Evolutionary conservation across 2,888 invertebrate species (phyloP).

Genomic region (Ophioninae sp.): DNA sequence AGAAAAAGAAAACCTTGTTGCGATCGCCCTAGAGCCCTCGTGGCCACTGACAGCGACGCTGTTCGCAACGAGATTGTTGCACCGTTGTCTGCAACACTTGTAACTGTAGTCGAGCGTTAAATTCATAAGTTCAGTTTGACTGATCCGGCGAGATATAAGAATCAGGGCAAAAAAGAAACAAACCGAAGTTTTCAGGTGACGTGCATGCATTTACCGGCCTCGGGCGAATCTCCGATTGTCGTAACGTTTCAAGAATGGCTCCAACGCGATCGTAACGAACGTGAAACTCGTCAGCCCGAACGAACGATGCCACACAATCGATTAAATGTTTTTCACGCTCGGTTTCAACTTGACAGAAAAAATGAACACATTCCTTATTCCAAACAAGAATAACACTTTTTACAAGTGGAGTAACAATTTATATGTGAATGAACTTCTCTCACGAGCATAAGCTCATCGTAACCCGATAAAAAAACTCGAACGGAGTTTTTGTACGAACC

Average conservation of each 20-base stretch:
- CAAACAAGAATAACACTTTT: not conserved
- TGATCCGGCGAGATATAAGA: not conserved
- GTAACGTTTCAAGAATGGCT: slow-evolving; percentile 20
- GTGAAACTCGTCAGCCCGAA: slow-evolving; percentile 45
- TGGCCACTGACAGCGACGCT: not conserved
- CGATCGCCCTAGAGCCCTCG: not conserved
- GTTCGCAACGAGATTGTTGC: not conserved
- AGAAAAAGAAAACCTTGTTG: slow-evolving; percentile 14
- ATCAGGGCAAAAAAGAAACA: not conserved
- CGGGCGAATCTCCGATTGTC: not conserved
- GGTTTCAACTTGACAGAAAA: not conserved
- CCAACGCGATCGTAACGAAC: slow-evolving; percentile 17
- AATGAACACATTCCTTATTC: not conserved
- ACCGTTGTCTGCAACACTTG: slow-evolving; percentile 26
- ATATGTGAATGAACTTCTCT: not conserved
- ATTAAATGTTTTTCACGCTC: not conserved
- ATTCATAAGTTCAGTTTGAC: slow-evolving; percentile 22
- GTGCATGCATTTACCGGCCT: too few species aligned
- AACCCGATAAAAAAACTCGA: not conserved
- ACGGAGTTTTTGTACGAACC: not conserved
- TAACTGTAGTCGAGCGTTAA: slow-evolving; percentile 15
- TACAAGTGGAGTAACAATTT: not conserved
- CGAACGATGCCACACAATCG: slow-evolving; percentile 38
- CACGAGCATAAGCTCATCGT: not conserved
- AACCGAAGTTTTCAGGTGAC: not conserved